Base-by-base conservation (phyloP, 2,113 vertebrate species). In the Rhinoderma darwinii region DNA sequence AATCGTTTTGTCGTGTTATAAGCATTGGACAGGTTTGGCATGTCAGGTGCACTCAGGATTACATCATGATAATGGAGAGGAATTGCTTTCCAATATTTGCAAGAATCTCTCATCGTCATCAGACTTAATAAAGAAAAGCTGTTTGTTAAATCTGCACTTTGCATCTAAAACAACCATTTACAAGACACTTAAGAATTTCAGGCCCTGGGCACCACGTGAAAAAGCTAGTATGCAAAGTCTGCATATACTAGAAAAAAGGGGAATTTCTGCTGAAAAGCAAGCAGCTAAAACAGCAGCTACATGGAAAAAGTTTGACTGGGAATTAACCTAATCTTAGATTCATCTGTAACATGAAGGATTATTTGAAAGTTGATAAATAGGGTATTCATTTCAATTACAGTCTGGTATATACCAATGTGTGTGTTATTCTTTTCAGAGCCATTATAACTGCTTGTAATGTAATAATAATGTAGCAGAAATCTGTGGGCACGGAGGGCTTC, bases 1-100 rank as follows among this genome's bases (percentile, higher is more conserved):
- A 92, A 93, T 91, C 88, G 68, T 89, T 93, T 93, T 88, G 91
- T 91, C 89, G 41, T 74, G 78, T 75, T 87, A 35, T 63, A 75
- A 63, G 86, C 51, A 82, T 50, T 37, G 86, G 78, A 82, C 79
- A 87, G 86, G 79, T 87, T 72, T 56, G 41, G 51, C 68, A 82
- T 75, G 86, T 82, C 86, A 82, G 86, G 86, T 87, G 51, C 68
- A 75, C 70, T 82, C 70, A 75, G 50, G 18, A 82, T 87, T 87
- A 87, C 47, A 87, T 51, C 68, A 11, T 22, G 51, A 82, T 87
- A 82, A 87, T 82, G 86, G 79, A 82, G 78, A 82, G 86, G 78
- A 82, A 87, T 82, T 61, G 37, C 41, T 63, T 87, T 82, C 50
- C 78, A 82, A 63, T 87, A 41, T 44, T 59, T 70, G 63, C 77